Percentiles rank a stretch among this genome's conserved stretches.
Conservation (phyloP, 1,140 invertebrate genomes). For the Ceratosolen fusciceps region DNA sequence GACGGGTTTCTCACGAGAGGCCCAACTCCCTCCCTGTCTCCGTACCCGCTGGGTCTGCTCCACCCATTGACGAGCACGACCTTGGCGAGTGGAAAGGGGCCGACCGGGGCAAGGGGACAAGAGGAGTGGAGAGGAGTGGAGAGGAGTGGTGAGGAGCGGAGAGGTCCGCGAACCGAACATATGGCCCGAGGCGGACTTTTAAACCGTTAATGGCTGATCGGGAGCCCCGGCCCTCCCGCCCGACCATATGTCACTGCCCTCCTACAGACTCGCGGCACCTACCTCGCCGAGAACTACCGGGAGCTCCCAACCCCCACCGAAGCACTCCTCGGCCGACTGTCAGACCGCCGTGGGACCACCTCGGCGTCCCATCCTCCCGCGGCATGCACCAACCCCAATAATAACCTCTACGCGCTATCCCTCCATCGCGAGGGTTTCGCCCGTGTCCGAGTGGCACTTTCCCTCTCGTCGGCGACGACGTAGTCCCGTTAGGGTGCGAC, state of each 20-base stretch:
- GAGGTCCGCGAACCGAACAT: background rate
- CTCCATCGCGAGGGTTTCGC: no score
- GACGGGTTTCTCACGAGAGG: constrained; percentile 1
- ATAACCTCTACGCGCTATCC: background rate
- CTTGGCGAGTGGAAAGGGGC: no score
- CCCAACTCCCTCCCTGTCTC: background rate
- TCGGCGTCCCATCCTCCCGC: no score
- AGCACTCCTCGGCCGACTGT: no score
- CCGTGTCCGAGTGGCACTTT: no score
- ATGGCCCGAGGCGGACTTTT: constrained; percentile 34
- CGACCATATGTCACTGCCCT: constrained; percentile 44
- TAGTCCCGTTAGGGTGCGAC: no score
- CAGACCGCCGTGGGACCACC: no score
- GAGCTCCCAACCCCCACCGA: no score
- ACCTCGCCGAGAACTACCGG: background rate
- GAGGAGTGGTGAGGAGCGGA: background rate
- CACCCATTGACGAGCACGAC: background rate
- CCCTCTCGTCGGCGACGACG: no score
- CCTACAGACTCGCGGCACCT: constrained; percentile 34
- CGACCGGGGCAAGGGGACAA: no score
- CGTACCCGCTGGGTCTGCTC: no score
- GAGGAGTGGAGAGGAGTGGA: no score
- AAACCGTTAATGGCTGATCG: constrained; percentile 16
- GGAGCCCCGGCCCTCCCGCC: background rate
- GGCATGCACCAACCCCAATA: background rate